A percentile compares a stretch with the other conserved stretches of the same genome.
Evolutionary conservation across 2,888 invertebrate genomes (phyloP).

Genomic region (Ditylenchus weischeri): DNA sequence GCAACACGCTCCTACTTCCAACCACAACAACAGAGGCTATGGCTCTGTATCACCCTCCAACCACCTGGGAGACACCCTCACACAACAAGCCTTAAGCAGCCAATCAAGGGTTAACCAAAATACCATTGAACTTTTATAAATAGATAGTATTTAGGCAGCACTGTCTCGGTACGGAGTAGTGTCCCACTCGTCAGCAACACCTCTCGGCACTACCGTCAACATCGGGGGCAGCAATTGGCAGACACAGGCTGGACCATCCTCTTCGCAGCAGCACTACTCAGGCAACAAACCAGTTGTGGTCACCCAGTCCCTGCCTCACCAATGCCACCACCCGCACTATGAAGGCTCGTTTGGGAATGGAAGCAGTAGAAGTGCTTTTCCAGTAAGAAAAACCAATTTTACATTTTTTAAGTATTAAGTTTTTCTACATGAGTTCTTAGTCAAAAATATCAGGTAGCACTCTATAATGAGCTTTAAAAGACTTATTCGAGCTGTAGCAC

Average conservation of each 20-base stretch:
- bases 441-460: too few species aligned
- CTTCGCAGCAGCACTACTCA: too few species aligned
- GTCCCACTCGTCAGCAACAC: background rate
- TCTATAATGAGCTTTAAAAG: too few species aligned
- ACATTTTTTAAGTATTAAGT: too few species aligned
- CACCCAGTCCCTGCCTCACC: too few species aligned
- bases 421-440: too few species aligned
- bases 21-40: constrained; percentile 10
- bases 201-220: background rate
- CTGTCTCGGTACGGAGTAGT: background rate
- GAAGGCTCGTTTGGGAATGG: background rate
- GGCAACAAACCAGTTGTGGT: too few species aligned
- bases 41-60: background rate
- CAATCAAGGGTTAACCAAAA: background rate
- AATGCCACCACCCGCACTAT: background rate
- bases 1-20: constrained; percentile 12
- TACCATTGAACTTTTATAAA: background rate
- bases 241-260: background rate
- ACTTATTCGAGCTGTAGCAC: too few species aligned
- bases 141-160: background rate
- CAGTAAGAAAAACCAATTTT: too few species aligned
- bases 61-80: background rate
- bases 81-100: background rate
- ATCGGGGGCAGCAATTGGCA: background rate
- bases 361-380: too few species aligned